Percentiles rank a stretch among this genome's conserved stretches.
phyloP scores from a whole-genome alignment of 2,888 invertebrate species.

The Cataglyphis altisquamis region DNA sequence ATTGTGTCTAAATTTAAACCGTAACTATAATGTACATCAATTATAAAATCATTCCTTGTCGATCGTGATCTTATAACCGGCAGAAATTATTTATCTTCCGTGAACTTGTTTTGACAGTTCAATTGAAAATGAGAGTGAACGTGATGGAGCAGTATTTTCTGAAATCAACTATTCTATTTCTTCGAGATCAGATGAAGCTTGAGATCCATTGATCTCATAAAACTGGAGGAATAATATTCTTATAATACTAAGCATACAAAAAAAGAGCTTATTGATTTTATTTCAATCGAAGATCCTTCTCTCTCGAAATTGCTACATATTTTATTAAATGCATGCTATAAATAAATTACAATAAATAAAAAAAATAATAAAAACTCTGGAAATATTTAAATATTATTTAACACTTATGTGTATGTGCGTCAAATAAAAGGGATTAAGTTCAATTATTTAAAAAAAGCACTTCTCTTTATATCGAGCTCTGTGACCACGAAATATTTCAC shows the following conservation, averaged over 20 bases:
- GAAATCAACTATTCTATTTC: not conserved
- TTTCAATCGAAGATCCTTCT: not conserved
- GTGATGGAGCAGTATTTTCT: not conserved
- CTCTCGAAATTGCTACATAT: not conserved
- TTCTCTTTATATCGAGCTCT: slow-evolving; percentile 64
- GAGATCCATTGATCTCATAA: not conserved
- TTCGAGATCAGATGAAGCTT: not conserved
- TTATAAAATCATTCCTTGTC: not conserved
- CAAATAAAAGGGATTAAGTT: slow-evolving; percentile 8
- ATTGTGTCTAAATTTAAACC: not conserved
- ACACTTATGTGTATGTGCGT: not conserved
- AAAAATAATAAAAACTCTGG: not conserved
- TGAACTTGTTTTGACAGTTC: not conserved
- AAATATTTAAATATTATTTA: not conserved
- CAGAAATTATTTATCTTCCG: not conserved
- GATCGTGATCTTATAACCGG: not conserved
- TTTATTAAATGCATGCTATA: not conserved
- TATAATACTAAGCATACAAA: not conserved
- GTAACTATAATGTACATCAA: not conserved
- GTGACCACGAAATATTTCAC: slow-evolving; percentile 80
- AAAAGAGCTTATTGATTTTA: not conserved
- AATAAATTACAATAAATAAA: not conserved
- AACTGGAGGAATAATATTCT: not conserved
- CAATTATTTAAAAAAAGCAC: slow-evolving; percentile 15
- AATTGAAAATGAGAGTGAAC: not conserved